Conservation (phyloP, 2,888 invertebrate species). For the Temnothorax rugatulus region DNA sequence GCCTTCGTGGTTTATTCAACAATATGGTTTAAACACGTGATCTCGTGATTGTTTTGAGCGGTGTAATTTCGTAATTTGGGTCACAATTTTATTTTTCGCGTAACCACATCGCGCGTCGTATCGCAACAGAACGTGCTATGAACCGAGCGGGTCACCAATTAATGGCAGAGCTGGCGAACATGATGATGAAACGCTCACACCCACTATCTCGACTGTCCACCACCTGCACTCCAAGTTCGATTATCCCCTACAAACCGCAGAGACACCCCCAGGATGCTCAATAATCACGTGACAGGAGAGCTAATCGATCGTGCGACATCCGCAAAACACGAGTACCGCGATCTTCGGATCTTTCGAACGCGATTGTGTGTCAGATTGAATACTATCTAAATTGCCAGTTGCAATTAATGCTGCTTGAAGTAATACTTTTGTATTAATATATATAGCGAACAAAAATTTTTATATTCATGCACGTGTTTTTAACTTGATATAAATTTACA, state of each 20-base stretch:
- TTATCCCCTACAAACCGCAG: slow-evolving; percentile 42
- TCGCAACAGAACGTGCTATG: background rate
- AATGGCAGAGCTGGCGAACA: slow-evolving; percentile 1
- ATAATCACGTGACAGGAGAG: slow-evolving; percentile 33
- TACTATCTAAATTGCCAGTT: background rate
- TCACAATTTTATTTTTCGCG: slow-evolving; percentile 11
- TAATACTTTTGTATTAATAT: background rate
- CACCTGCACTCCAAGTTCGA: slow-evolving; percentile 38
- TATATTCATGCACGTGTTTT: background rate
- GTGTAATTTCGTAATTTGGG: background rate
- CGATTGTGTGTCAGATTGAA: background rate
- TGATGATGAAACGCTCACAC: slow-evolving; percentile 39
- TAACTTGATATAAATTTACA: background rate
- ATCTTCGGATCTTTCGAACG: background rate
- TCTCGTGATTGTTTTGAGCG: background rate
- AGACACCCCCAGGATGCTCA: slow-evolving; percentile 36
- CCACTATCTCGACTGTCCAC: slow-evolving; percentile 42
- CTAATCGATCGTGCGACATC: slow-evolving; percentile 47
- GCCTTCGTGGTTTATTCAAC: background rate
- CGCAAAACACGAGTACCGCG: slow-evolving; percentile 7
- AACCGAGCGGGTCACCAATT: slow-evolving; percentile 26
- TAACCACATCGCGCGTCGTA: background rate
- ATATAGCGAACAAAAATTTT: background rate
- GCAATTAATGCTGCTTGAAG: background rate
- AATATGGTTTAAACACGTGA: background rate